Evolutionary conservation across 37 sponge, comb jelly and placozoan genomes (phyloP), one percentile per base, ranked within the genome.

Genomic region (Beroe forskalii): DNA sequence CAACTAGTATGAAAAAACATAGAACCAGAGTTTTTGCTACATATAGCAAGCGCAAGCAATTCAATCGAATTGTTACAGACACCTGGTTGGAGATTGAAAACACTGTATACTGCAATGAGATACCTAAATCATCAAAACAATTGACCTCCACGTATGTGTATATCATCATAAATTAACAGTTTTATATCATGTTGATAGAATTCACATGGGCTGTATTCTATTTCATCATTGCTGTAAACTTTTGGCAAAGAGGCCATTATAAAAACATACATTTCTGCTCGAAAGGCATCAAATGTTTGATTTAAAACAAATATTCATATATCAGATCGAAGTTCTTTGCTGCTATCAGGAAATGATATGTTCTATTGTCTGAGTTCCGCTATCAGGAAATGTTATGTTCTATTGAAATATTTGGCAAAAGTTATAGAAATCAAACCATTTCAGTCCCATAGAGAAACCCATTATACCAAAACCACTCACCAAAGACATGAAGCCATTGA

Each of bases 1-100:
- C n/a, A n/a, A n/a, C n/a, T n/a, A n/a, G n/a, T n/a, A 44, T 80
- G 86, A 23, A 41, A 14, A 44, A 43, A 24, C 25, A 41, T 32
- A 80, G 35, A 42, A 44, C 19, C 22, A 41, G 27, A 80, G 55
- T 80, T 42, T 24, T 80, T 12, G 86, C 86, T n/a, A 80, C 86
- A 23, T 80, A 80, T 38, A 80, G 86, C 27, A 80, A 80, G 30
- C 86, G 86, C 9, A 72, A 72, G 40, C 86, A 80, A 25, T 80
- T 80, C 55, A 44, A 6, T 22, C 8, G 86, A 25, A 44, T 80
- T 25, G 86, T 80, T n/a, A 41, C 9, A 48, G 86, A 80, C 30
- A 80, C 12, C 28, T 80, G 86, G 86, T 24, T 27, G 55, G 86
- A 80, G 22, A 12, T n/a, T 17, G 86, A 80, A 1, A 80, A 44